Percentiles rank a stretch among this genome's conserved stretches.
Conservation (phyloP, 2,113 vertebrate genomes). For the Phodopus roborovskii region DNA sequence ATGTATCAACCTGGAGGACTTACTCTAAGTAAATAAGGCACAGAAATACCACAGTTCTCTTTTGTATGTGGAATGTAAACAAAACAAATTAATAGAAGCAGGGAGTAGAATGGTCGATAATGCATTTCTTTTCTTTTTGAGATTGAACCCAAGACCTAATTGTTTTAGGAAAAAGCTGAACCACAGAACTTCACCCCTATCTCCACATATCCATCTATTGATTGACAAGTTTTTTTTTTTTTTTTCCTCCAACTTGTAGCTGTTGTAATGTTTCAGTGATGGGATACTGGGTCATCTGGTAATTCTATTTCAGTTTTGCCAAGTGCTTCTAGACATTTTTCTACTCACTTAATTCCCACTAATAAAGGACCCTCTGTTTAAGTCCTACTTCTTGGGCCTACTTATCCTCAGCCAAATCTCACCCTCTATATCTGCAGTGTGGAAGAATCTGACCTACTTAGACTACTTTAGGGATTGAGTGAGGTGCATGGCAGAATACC, state of each 20-base stretch:
- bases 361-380: not conserved
- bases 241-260: not conserved
- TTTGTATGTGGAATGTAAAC: not conserved
- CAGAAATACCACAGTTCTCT: not conserved
- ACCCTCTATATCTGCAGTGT: not conserved
- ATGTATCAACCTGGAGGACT: not conserved
- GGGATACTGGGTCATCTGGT: not conserved
- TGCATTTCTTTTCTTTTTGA: not conserved
- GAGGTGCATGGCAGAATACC: not conserved
- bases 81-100: not conserved
- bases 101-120: not conserved
- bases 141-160: not conserved
- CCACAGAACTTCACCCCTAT: not conserved
- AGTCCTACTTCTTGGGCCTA: not conserved
- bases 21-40: not conserved
- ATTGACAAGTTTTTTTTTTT: not conserved
- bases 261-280: not conserved
- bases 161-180: not conserved
- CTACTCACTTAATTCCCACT: not conserved
- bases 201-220: no score
- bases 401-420: not conserved
- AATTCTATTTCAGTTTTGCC: not conserved
- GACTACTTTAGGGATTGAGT: not conserved
- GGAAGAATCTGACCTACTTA: not conserved
- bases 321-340: not conserved